phyloP scores from a whole-genome alignment of 2,113 vertebrate species.

The Paralichthys olivaceus region DNA sequence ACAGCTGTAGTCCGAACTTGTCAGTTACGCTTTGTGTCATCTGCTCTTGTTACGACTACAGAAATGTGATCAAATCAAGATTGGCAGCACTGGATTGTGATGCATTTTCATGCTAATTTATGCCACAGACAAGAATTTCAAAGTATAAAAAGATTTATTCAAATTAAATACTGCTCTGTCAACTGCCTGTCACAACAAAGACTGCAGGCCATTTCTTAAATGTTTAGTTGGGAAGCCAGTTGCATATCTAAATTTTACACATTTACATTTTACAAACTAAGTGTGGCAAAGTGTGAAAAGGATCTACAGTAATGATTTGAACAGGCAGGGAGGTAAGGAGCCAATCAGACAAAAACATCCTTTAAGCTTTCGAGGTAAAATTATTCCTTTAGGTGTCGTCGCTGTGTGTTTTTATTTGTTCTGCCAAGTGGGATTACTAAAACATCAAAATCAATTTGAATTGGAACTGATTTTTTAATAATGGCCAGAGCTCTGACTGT shows the following conservation, averaged over 20 bases:
- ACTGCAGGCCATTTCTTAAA: constrained; percentile 1
- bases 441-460: neutral
- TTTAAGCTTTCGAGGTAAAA: neutral
- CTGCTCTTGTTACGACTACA: constrained; percentile 20
- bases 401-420: neutral
- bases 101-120: constrained; percentile 45
- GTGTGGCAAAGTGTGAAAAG: neutral
- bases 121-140: constrained; percentile 36
- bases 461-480: no score
- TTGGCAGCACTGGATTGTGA: constrained; percentile 45
- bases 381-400: neutral
- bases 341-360: constrained; percentile 1
- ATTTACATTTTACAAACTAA: constrained; percentile 3
- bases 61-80: constrained; percentile 36
- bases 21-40: constrained; percentile 30
- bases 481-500: neutral
- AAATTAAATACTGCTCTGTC: constrained; percentile 38
- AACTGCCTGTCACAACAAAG: constrained; percentile 41
- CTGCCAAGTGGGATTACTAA: neutral
- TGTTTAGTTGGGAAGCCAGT: neutral
- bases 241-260: neutral
- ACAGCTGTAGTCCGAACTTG: constrained; percentile 9
- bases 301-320: neutral
- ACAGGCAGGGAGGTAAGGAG: neutral
- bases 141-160: constrained; percentile 46